Evolutionary conservation across 2,113 vertebrate genomes (phyloP).

Genomic region (Indicator indicator): DNA sequence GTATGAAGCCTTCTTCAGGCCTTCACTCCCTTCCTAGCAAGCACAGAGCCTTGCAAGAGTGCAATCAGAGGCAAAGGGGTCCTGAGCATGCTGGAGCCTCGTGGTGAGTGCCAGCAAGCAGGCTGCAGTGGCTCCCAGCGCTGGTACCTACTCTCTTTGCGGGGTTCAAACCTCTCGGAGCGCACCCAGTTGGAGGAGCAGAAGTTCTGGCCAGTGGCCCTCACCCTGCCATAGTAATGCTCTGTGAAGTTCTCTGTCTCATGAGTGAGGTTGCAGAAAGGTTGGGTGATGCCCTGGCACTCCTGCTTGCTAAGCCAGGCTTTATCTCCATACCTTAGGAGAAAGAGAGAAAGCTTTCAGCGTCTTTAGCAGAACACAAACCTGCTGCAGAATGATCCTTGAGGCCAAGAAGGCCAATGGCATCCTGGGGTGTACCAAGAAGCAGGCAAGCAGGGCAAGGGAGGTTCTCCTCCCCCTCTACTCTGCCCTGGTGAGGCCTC

Average conservation of each 20-base stretch:
- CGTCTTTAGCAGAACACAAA: background rate
- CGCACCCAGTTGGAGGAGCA: slow-evolving; percentile 27
- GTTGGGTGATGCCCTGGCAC: slow-evolving; percentile 70
- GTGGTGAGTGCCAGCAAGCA: no score
- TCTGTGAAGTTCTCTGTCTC: slow-evolving; percentile 64
- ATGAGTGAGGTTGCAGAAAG: slow-evolving; percentile 73
- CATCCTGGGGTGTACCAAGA: no score
- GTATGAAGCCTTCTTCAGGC: background rate
- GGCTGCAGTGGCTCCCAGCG: background rate
- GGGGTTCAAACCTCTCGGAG: slow-evolving; percentile 61
- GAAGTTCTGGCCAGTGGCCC: background rate
- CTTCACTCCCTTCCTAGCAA: background rate
- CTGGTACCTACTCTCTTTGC: slow-evolving; percentile 68
- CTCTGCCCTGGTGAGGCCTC: no score
- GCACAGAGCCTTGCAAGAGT: background rate
- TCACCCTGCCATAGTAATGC: slow-evolving; percentile 68
- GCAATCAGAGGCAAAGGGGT: background rate
- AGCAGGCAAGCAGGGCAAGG: no score
- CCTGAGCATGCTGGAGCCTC: no score
- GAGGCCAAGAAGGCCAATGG: no score
- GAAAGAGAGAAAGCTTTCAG: background rate
- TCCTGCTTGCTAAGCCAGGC: slow-evolving; percentile 66
- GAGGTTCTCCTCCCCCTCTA: no score
- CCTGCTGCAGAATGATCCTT: background rate
- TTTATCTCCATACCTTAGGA: slow-evolving; percentile 73